Base-by-base conservation (phyloP, 30 jellyfish, hydroid and myxozoan genomes). In the Rhopilema esculentum region DNA sequence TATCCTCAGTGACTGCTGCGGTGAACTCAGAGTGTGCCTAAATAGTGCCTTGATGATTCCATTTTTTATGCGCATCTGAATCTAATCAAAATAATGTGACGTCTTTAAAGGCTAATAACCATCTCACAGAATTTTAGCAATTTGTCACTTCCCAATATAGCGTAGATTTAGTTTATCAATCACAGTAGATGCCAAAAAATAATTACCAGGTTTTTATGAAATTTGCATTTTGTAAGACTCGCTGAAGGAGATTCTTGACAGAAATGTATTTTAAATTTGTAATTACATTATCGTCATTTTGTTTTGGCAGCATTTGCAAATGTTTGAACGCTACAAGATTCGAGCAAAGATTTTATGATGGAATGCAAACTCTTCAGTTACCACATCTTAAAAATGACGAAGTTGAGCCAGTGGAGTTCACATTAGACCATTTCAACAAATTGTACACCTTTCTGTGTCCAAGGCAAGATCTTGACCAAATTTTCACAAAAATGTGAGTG, bases 401-500 rank as follows among this genome's bases (percentile, higher is more conserved):
- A 64, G 72, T 91, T 16, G 97, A 91, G 65, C 97, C 96, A 61
- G 92, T 62, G 17, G 78, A 84, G 1, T 91, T 91, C 81, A 84
- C 95, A n/a, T 49, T 91, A 66, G 96, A 84, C 48, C 88, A 84
- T 24, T 91, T 91, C 80, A 77, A 84, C 76, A 91, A 85, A 61
- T 90, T 91, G 19, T 91, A 84, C 90, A 69, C 87, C 1, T 40
- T 85, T 61, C 77, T 91, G 4, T 91, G 97, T 49, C 97, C 97
- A 30, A 77, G 97, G 49, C 92, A 75, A 32, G 97, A 91, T 72
- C 62, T 91, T 9, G 97, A 91, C 80, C 73, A 79, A 48, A 24
- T 91, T 8, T 91, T 91, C 69, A 33, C 88, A 27, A 84, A 86
- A 72, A 84, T 62, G 97, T 91, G 78, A 72, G 94, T 23, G 26